Percentiles rank a stretch among this genome's conserved stretches.
Conservation (phyloP, 2,797 vertebrate genomes). For the Apogon talboti region DNA sequence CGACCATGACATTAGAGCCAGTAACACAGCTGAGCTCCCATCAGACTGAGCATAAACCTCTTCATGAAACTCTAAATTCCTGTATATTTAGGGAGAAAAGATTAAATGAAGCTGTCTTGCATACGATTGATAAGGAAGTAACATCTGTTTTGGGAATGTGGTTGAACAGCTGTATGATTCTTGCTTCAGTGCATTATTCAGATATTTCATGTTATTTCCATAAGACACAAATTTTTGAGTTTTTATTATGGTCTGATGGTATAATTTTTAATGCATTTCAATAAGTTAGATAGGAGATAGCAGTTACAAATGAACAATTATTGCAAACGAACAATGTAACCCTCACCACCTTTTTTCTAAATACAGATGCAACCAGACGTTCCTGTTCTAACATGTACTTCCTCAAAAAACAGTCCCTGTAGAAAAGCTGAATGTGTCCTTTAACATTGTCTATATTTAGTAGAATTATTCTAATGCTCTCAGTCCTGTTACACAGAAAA, state of each 20-base stretch:
- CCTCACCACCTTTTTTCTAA: no score
- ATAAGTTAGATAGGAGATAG: no score
- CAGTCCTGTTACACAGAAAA: neutral
- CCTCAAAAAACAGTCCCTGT: no score
- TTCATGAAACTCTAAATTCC: neutral
- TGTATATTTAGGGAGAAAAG: neutral
- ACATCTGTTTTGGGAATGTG: neutral
- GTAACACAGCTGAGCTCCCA: neutral
- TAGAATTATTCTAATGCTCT: slow-evolving; percentile 3
- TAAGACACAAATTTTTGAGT: no score
- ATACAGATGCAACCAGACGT: no score
- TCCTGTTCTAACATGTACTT: neutral
- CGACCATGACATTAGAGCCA: neutral
- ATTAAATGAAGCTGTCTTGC: no score
- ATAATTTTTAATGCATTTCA: no score
- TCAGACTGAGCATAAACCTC: neutral
- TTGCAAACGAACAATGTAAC: no score
- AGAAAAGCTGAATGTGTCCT: neutral
- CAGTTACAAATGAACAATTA: no score
- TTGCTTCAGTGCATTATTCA: no score
- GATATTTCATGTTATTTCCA: no score
- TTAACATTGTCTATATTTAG: neutral
- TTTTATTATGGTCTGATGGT: no score
- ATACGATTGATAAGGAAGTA: neutral
- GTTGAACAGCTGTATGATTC: neutral